A percentile compares a stretch with the other conserved stretches of the same genome.
phyloP scores from a whole-genome alignment of 1,140 invertebrate species.

The Nomia melanderi region DNA sequence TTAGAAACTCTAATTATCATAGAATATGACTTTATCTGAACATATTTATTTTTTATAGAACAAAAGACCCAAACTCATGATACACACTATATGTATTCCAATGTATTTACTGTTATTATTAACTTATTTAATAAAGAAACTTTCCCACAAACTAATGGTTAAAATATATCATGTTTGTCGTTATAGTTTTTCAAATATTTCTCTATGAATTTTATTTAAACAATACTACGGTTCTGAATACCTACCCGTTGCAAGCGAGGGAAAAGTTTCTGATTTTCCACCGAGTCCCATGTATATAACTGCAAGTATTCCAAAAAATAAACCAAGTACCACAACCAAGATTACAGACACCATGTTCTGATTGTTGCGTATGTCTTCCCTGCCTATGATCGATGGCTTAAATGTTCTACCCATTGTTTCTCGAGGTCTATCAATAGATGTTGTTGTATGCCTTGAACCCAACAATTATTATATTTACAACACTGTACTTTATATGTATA shows the following conservation, averaged over 20 bases:
- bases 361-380: slow-evolving; percentile 75
- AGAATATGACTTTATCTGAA: slow-evolving; percentile 16
- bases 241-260: slow-evolving; percentile 77
- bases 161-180: slow-evolving; percentile 34
- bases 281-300: slow-evolving; percentile 85
- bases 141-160: slow-evolving; percentile 26
- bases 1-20: slow-evolving; percentile 16
- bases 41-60: slow-evolving; percentile 31
- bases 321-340: slow-evolving; percentile 82
- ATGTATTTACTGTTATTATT: background rate
- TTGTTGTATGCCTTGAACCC: slow-evolving; percentile 66
- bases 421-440: slow-evolving; percentile 71
- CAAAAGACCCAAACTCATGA: slow-evolving; percentile 9
- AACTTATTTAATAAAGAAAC: slow-evolving; percentile 28
- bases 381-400: slow-evolving; percentile 64
- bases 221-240: slow-evolving; percentile 67
- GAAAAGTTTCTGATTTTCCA: slow-evolving; percentile 74
- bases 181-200: slow-evolving; percentile 19
- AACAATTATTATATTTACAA: slow-evolving; percentile 36
- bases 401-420: slow-evolving; percentile 72
- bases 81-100: slow-evolving; percentile 16
- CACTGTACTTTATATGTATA: slow-evolving; percentile 10
- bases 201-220: slow-evolving; percentile 3
- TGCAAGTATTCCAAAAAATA: slow-evolving; percentile 85
- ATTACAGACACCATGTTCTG: slow-evolving; percentile 85